Conservation (phyloP, 64 coral and sea anemone species). For the Astreopora myriophthalma region DNA sequence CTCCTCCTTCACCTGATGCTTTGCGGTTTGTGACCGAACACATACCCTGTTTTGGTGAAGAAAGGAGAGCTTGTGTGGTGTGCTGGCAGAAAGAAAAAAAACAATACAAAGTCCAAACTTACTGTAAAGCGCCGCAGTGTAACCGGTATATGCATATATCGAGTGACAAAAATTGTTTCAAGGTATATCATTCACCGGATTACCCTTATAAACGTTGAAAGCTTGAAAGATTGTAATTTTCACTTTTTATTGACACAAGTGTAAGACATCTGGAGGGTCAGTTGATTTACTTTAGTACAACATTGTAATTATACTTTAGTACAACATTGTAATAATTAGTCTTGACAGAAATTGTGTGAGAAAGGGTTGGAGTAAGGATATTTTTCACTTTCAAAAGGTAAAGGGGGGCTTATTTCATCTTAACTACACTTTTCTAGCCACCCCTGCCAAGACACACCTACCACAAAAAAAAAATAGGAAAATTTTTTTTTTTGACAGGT, state of each 20-base stretch:
- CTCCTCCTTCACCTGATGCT: not conserved
- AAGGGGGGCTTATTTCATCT: not conserved
- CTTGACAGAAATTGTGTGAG: not conserved
- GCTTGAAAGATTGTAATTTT: not conserved
- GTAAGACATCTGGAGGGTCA: not conserved
- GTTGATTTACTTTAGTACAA: not conserved
- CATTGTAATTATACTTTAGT: too few species aligned
- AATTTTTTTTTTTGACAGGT: not conserved
- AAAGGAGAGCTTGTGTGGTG: conserved; percentile 60
- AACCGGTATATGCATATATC: not conserved
- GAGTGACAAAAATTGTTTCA: not conserved
- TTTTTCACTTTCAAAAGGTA: not conserved
- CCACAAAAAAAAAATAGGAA: not conserved
- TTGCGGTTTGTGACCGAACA: conserved; percentile 57
- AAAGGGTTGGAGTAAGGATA: not conserved
- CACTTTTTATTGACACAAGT: not conserved
- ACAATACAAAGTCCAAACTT: conserved; percentile 18
- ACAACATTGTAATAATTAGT: not conserved
- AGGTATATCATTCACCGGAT: not conserved
- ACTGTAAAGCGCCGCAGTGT: conserved; percentile 28
- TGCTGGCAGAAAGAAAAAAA: conserved; percentile 59
- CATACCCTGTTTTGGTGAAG: conserved; percentile 53
- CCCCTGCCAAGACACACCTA: not conserved
- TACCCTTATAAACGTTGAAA: not conserved
- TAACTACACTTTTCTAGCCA: not conserved